These are phyloP conservation scores for Oncorhynchus mykiss DNA, from an alignment of 2,113 vertebrate genomes.

Conservation along the genomic window DNA sequence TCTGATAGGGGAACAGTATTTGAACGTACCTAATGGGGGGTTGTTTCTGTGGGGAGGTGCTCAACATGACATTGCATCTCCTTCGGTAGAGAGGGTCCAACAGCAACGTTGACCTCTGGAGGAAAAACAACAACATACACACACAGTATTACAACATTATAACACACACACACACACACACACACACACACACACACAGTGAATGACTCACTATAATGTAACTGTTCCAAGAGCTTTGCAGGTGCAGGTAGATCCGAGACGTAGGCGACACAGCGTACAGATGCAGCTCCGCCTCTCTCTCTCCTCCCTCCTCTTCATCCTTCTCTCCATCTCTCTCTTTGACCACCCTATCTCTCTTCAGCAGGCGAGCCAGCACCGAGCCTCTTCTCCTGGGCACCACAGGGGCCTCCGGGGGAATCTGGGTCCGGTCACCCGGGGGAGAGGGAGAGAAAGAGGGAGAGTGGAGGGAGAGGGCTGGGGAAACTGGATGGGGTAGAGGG, in stretches of 20 bases:
- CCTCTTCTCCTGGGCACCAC: conserved; percentile 29
- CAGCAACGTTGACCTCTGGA: conserved; percentile 69
- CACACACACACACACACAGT: conserved; percentile 8
- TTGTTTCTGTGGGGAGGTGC: conserved; percentile 24
- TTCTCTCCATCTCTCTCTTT: not conserved
- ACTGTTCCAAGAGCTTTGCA: conserved; percentile 74
- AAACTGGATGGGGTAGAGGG: no score
- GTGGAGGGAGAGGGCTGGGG: no score
- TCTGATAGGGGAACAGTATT: not conserved
- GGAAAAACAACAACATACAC: not conserved
- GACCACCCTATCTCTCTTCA: conserved; percentile 4
- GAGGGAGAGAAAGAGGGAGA: conserved; percentile 12
- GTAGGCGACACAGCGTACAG: conserved; percentile 65
- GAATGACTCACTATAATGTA: conserved; percentile 68
- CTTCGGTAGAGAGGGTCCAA: conserved; percentile 65
- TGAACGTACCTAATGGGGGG: conserved; percentile 54
- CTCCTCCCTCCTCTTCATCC: conserved; percentile 13
- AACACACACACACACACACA: conserved; percentile 27
- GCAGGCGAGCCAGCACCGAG: conserved; percentile 40
- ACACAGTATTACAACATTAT: no score
- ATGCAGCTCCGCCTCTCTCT: conserved; percentile 67
- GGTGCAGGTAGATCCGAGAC: conserved; percentile 69
- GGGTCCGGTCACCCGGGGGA: not conserved
- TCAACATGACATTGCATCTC: conserved; percentile 29
- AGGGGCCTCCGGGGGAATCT: conserved; percentile 3